phyloP scores from a whole-genome alignment of 2,888 invertebrate species.

The Anarsia innoxiella region DNA sequence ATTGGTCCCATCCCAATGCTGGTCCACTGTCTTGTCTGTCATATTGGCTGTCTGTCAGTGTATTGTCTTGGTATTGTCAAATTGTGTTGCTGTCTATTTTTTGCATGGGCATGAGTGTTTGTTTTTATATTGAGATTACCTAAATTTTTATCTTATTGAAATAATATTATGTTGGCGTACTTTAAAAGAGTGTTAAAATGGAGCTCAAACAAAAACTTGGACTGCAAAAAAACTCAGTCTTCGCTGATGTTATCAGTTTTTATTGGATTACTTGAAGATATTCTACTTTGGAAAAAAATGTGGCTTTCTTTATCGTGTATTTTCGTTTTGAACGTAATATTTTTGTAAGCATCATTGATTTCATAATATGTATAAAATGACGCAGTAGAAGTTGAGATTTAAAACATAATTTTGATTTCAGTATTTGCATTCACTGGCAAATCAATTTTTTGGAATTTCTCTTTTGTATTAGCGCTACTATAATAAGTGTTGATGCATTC shows the following conservation, averaged over 20 bases:
- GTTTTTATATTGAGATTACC: no score
- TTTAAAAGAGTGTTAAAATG: slow-evolving; percentile 48
- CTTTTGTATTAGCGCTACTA: slow-evolving; percentile 34
- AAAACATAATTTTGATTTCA: slow-evolving; percentile 33
- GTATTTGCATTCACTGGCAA: slow-evolving; percentile 46
- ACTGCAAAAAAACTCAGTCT: slow-evolving; percentile 35
- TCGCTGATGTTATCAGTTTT: slow-evolving; percentile 42
- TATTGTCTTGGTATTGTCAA: no score
- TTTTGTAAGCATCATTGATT: slow-evolving; percentile 46
- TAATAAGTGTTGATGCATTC: slow-evolving; percentile 49
- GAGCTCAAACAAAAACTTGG: slow-evolving; percentile 34
- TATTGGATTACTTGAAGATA: slow-evolving; percentile 55
- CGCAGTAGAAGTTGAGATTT: no score
- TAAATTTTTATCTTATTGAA: not conserved
- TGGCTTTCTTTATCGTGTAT: slow-evolving; percentile 55
- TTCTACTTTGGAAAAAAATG: slow-evolving; percentile 59
- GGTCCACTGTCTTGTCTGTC: no score
- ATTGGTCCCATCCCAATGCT: no score
- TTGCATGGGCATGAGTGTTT: no score
- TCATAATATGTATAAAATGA: no score
- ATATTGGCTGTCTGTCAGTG: no score
- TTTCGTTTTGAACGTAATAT: slow-evolving; percentile 40
- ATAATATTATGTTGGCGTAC: slow-evolving; percentile 39
- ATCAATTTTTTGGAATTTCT: slow-evolving; percentile 46
- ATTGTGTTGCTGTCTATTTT: slow-evolving; percentile 1